Conservation (phyloP, 2,113 vertebrate genomes). For the Vicugna pacos region DNA sequence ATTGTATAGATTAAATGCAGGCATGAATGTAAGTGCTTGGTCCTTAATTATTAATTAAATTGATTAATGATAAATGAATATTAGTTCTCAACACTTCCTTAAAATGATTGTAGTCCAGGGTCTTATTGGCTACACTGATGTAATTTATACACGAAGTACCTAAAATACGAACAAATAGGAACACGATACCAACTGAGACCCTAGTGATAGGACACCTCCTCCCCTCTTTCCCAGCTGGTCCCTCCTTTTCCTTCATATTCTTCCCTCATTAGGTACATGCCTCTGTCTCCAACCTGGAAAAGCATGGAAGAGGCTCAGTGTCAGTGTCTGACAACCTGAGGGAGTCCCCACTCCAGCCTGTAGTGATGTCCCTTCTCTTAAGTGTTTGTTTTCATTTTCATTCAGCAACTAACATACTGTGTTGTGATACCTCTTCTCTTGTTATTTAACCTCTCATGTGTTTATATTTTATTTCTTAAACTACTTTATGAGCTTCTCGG, state of each 20-base stretch:
- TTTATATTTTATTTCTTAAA: conserved; percentile 5
- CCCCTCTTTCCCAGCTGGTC: rapidly evolving
- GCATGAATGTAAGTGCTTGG: not conserved
- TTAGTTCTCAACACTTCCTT: not conserved
- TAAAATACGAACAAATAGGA: not conserved
- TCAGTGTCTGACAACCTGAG: not conserved
- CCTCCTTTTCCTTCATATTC: not conserved
- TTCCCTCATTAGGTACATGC: not conserved
- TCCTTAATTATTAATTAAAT: not conserved
- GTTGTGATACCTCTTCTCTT: not conserved
- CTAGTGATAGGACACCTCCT: not conserved
- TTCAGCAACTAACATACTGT: not conserved
- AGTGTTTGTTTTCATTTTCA: not conserved
- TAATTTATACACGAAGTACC: not conserved
- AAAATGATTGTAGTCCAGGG: not conserved
- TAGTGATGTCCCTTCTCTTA: not conserved
- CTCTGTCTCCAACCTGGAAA: not conserved
- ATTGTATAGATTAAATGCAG: not conserved
- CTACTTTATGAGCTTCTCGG: not conserved
- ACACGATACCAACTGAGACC: not conserved
- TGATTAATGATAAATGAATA: not conserved
- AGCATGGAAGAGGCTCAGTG: not conserved
- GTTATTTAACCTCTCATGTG: not conserved
- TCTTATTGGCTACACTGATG: not conserved
- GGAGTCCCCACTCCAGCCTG: not conserved